Base-by-base conservation (phyloP, 2,113 vertebrate genomes). In the Indicator indicator region DNA sequence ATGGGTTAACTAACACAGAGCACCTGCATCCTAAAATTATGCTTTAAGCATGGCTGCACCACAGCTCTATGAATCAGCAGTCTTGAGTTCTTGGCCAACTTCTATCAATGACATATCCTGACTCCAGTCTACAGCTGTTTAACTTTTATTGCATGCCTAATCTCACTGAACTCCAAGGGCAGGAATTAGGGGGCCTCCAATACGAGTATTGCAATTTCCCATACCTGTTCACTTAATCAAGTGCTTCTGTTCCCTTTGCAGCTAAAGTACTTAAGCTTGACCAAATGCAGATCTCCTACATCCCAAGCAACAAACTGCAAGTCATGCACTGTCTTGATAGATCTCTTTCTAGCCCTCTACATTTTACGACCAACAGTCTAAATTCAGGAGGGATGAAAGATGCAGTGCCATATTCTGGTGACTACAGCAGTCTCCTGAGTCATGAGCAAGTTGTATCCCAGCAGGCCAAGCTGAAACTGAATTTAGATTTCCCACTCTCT, bases 21-120 rank as follows among this genome's bases (percentile, higher is more conserved):
- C 44, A 89, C 54, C 59, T 46, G 32, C 81, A 65, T 69, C 82
- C 55, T 85, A 5, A 91, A 65, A 33, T 50, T 69, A 19, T 3
- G 71, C 81, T 94, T 65, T 60, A 75, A 62, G 67, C 63, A 58
- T 5, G 11, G 54, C 21, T 94, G 55, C 78, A 93, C 55, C 82
- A 95, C 44, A 90, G 64, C 72, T 83, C 56, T 71, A 40, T 90
- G 85, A 88, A 68, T 88, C 88, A 88, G 50, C 64, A 86, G 32
- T 38, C 60, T 55, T 16, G 16, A 4, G 7, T 48, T 93, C 60
- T 46, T 59, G 78, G 36, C 68, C 52, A 76, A 0, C 62, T 81
- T 88, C 72, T 55, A 55, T 42, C 21, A 68, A 42, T 80, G 86
- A 40, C 62, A 81, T 65, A 77, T 24, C 76, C 58, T n/a, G 58